phyloP scores from a whole-genome alignment of 2,113 vertebrate species.

The Camelus bactrianus region DNA sequence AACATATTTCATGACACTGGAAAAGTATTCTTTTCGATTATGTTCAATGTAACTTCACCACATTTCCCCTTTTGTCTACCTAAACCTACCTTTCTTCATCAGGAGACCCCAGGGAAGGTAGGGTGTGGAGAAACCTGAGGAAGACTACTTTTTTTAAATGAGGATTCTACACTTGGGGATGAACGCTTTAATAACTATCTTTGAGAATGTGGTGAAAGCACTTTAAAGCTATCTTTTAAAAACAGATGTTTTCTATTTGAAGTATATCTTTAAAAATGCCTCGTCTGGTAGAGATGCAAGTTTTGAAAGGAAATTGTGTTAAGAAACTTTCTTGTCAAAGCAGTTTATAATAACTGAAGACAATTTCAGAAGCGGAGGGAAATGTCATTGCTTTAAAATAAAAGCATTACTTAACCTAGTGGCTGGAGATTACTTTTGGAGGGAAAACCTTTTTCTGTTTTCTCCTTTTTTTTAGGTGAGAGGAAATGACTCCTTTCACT shows the following conservation, averaged over 20 bases:
- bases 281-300: conserved; percentile 53
- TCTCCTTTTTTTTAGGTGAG: background rate
- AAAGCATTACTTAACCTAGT: conserved; percentile 53
- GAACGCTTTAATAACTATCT: conserved; percentile 30
- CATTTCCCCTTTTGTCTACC: background rate
- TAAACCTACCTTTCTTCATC: background rate
- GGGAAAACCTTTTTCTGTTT: background rate
- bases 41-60: background rate
- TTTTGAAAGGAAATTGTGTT: conserved; percentile 63
- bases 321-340: conserved; percentile 60
- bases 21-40: conserved; percentile 1
- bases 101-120: background rate
- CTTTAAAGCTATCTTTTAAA: conserved; percentile 65
- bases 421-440: conserved; percentile 2
- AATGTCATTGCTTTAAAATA: conserved; percentile 58
- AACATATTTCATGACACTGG: background rate
- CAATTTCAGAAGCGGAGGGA: conserved; percentile 40
- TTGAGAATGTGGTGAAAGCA: conserved; percentile 23
- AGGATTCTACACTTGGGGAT: background rate
- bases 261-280: conserved; percentile 61
- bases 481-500: conserved; percentile 43
- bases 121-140: background rate
- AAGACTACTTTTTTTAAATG: background rate
- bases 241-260: conserved; percentile 66
- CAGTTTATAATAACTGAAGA: conserved; percentile 52